A percentile compares a stretch with the other conserved stretches of the same genome.
phyloP scores from a whole-genome alignment of 2,797 vertebrate genomes.

The Ptychobarbus kaznakovi region DNA sequence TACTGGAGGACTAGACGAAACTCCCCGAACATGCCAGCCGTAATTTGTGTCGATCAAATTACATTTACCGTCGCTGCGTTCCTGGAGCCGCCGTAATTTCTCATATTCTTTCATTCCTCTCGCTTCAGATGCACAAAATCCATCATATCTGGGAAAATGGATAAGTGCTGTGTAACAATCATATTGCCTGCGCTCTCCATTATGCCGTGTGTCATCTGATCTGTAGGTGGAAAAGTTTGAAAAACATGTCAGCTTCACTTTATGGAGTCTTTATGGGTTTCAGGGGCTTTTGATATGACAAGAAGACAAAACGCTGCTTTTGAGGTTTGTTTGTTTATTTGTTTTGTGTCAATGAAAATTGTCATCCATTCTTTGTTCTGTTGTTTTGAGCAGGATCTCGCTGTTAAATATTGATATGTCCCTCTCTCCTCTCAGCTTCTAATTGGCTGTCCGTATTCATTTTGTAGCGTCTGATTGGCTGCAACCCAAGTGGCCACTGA shows the following conservation, averaged over 20 bases:
- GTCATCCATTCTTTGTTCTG: not conserved
- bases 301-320: conserved; percentile 14
- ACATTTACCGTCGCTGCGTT: conserved; percentile 63
- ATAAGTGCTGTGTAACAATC: conserved; percentile 61
- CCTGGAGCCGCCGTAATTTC: conserved; percentile 63
- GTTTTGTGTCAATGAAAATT: not conserved
- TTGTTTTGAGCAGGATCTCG: not conserved
- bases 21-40: conserved; percentile 61
- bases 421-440: conserved; percentile 11
- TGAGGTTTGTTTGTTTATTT: conserved; percentile 16
- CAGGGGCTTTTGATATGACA: conserved; percentile 41
- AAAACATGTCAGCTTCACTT: conserved; percentile 42
- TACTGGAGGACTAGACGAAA: conserved; percentile 60
- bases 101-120: conserved; percentile 64
- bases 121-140: conserved; percentile 64
- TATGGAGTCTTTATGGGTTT: conserved; percentile 40
- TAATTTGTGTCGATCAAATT: conserved; percentile 69
- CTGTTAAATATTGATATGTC: not conserved
- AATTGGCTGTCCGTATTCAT: conserved; percentile 5
- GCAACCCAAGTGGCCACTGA: not conserved
- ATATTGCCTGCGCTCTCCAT: conserved; percentile 59
- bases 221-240: conserved; percentile 56
- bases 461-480: conserved; percentile 47
- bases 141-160: conserved; percentile 65
- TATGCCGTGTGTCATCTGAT: conserved; percentile 57